These are phyloP conservation scores for Monarcha castaneiventris DNA, from an alignment of 2,113 vertebrate species.

Conservation along the genomic window DNA sequence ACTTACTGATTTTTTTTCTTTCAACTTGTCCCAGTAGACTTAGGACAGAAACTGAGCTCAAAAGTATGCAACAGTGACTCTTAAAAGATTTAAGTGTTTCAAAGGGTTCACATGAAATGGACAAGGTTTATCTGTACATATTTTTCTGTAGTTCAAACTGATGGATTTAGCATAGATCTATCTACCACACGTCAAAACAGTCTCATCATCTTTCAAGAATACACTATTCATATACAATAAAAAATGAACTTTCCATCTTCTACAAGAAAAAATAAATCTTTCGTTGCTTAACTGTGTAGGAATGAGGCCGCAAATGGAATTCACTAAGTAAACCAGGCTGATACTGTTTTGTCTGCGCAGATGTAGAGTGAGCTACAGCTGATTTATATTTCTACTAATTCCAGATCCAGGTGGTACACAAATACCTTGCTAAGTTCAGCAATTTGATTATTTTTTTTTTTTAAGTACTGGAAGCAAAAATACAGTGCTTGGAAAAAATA, in stretches of 20 bases:
- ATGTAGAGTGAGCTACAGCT: not conserved
- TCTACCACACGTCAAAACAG: not conserved
- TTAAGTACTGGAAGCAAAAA: not conserved
- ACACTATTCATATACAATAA: not conserved
- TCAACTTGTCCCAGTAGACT: not conserved
- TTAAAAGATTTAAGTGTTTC: not conserved
- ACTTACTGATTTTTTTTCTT: not conserved
- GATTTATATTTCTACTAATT: not conserved
- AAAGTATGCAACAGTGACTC: not conserved
- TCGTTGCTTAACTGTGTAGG: not conserved
- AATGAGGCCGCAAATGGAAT: constrained; percentile 10
- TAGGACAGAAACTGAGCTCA: not conserved
- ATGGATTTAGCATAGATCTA: not conserved
- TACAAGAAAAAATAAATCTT: constrained; percentile 5
- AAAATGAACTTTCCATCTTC: constrained; percentile 8
- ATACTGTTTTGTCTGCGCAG: constrained; percentile 5
- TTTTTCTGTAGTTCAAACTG: not conserved
- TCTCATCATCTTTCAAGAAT: not conserved
- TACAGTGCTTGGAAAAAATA: not conserved
- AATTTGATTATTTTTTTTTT: not conserved
- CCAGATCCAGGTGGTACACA: not conserved
- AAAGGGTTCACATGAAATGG: not conserved
- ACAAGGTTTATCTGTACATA: not conserved
- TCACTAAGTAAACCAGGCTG: not conserved
- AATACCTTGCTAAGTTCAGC: not conserved